phyloP scores from a whole-genome alignment of 2,888 invertebrate genomes.

The Andrena marginata region DNA sequence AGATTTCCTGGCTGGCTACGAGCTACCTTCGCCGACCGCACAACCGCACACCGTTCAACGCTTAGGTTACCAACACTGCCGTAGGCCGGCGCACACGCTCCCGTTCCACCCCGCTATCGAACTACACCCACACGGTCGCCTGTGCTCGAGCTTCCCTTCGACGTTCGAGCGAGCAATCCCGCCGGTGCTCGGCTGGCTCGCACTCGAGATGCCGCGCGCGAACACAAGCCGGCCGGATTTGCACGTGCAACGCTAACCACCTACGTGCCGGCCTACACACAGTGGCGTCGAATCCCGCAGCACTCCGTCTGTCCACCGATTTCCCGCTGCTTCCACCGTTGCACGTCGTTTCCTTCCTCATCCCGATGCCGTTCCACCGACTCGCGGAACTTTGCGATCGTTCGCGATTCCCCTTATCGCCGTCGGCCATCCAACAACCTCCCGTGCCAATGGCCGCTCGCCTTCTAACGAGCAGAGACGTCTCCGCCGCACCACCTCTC shows the following conservation, averaged over 20 bases:
- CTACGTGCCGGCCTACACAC: slow-evolving; percentile 65
- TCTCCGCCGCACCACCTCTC: not conserved
- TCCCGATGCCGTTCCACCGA: not conserved
- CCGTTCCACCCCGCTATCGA: slow-evolving; percentile 5
- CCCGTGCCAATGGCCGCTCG: not conserved
- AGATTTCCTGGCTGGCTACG: slow-evolving; percentile 81
- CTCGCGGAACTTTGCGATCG: not conserved
- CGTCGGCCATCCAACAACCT: not conserved
- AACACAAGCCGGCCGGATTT: slow-evolving; percentile 43
- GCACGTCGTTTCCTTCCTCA: not conserved
- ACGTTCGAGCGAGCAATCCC: slow-evolving; percentile 25
- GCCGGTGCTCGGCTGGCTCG: not conserved
- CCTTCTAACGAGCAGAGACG: not conserved
- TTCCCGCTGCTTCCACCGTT: not conserved
- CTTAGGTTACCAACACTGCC: not conserved
- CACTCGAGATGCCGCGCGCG: slow-evolving; percentile 19
- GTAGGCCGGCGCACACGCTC: not conserved
- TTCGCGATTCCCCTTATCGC: not conserved
- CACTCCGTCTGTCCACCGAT: not conserved
- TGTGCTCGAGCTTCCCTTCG: slow-evolving; percentile 7
- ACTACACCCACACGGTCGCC: slow-evolving; percentile 26
- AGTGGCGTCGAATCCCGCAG: slow-evolving; percentile 44
- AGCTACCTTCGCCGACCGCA: slow-evolving; percentile 68
- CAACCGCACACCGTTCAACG: not conserved
- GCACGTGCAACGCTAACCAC: slow-evolving; percentile 63